Evolutionary conservation across 2,888 invertebrate genomes (phyloP), one percentile per base, ranked within the genome.

Genomic region (Conops quadrifasciatus): DNA sequence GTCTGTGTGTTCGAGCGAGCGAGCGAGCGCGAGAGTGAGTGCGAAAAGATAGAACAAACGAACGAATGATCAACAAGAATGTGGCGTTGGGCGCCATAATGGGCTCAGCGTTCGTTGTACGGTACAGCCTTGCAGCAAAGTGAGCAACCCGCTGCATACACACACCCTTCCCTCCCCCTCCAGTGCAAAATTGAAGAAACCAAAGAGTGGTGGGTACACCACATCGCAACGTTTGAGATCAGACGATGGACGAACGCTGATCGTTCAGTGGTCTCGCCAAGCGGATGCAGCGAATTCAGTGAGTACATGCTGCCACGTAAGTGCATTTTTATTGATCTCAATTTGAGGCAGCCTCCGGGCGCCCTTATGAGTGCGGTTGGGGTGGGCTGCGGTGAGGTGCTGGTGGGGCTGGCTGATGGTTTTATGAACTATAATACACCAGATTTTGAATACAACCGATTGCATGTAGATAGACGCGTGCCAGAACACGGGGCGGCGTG

Each of bases 291-390:
- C 21, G 15, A 53, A 19, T 28, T 30, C 51, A 4, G 43, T 19
- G 45, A n/a, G 67, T 58, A 67, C 56, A 58, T 67, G 58, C 58
- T 67, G 56, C 66, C 43, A 66, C 66, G 56, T 58, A 58, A 67
- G 43, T 60, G 68, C 60, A 60, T 68, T 68, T 68, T 68, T 60
- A 68, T 60, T 68, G 68, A 68, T 68, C 62, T 62, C 51, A 68
- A 60, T 62, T 68, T 62, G 60, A 9, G 11, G 5, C 2, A 58
- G 58, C 58, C 28, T 1, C 15, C 16, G 36, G 36, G 36, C 9
- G 36, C 5, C 36, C 9, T 36, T 36, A n/a, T n/a, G n/a, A n/a
- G n/a, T n/a, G 36, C 36, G 36, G 36, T 36, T 36, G 36, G 36
- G 36, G 5, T 36, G 36, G 36, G 9, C 36, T 9, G 9, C 36